Conservation (phyloP, 2,113 vertebrate genomes). For the Oostethus manadensis region DNA sequence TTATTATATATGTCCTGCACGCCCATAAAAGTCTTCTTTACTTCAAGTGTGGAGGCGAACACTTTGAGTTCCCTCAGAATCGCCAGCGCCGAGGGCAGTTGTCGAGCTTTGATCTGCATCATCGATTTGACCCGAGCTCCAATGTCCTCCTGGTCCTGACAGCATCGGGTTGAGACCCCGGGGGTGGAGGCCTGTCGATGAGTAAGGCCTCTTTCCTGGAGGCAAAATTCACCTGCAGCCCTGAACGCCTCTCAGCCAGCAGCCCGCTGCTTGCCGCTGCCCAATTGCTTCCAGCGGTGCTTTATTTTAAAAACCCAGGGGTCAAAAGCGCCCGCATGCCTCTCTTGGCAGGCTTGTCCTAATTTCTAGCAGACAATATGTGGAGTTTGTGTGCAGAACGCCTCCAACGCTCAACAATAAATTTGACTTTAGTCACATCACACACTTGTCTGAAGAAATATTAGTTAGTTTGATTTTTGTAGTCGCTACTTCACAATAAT, state of each 20-base stretch:
- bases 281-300: slow-evolving; percentile 31
- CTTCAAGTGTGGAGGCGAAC: slow-evolving; percentile 53
- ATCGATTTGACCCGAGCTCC: slow-evolving; percentile 53
- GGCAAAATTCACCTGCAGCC: slow-evolving; percentile 49
- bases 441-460: no score
- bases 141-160: slow-evolving; percentile 46
- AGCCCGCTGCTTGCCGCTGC: slow-evolving; percentile 1
- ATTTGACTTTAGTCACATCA: slow-evolving; percentile 18
- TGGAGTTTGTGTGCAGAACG: slow-evolving; percentile 26
- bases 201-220: slow-evolving; percentile 54
- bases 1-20: no score
- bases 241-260: slow-evolving; percentile 28
- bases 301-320: slow-evolving; percentile 48
- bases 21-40: slow-evolving; percentile 39
- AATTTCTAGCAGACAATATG: slow-evolving; percentile 36
- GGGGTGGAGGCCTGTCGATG: background rate
- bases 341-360: slow-evolving; percentile 50
- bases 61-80: slow-evolving; percentile 59
- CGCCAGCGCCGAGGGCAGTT: slow-evolving; percentile 59
- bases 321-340: slow-evolving; percentile 52
- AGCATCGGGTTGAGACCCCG: background rate
- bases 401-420: slow-evolving; percentile 40
- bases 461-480: no score
- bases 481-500: no score
- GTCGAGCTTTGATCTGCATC: slow-evolving; percentile 64